Conservation (phyloP, 1,140 invertebrate genomes). For the Meloidogyne chitwoodi region DNA sequence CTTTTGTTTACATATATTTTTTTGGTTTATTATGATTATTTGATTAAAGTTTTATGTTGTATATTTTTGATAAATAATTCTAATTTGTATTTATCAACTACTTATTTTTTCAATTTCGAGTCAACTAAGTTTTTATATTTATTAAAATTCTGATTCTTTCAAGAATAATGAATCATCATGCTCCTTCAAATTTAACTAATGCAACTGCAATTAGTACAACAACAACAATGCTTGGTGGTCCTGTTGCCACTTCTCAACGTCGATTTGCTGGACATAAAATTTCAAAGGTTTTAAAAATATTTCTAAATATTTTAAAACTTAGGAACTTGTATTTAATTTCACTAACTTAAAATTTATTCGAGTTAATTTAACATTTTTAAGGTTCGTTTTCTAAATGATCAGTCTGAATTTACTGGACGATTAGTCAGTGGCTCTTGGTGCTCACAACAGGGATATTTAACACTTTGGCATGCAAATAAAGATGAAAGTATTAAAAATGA, state of each 20-base stretch:
- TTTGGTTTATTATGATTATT: too few species aligned
- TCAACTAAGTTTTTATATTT: too few species aligned
- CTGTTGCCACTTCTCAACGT: not conserved
- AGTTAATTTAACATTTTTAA: not conserved
- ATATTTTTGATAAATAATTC: too few species aligned
- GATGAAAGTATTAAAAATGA: not conserved
- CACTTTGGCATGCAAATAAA: constrained; percentile 7
- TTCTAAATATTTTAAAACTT: too few species aligned
- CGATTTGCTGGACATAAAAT: constrained; percentile 7
- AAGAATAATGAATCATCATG: not conserved
- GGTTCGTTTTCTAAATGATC: constrained; percentile 16
- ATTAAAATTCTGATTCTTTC: too few species aligned
- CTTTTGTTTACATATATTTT: too few species aligned
- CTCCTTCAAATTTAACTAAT: not conserved
- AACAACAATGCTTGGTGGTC: not conserved
- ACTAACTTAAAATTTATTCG: too few species aligned
- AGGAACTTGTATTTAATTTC: too few species aligned
- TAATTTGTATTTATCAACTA: too few species aligned
- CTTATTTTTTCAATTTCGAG: too few species aligned
- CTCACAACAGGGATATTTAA: not conserved
- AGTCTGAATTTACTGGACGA: not conserved
- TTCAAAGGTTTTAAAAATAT: not conserved
- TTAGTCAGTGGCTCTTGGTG: constrained; percentile 20
- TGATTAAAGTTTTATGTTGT: too few species aligned
- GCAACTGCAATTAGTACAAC: not conserved